phyloP scores from a whole-genome alignment of 1,140 invertebrate genomes.

The Eciton burchellii region DNA sequence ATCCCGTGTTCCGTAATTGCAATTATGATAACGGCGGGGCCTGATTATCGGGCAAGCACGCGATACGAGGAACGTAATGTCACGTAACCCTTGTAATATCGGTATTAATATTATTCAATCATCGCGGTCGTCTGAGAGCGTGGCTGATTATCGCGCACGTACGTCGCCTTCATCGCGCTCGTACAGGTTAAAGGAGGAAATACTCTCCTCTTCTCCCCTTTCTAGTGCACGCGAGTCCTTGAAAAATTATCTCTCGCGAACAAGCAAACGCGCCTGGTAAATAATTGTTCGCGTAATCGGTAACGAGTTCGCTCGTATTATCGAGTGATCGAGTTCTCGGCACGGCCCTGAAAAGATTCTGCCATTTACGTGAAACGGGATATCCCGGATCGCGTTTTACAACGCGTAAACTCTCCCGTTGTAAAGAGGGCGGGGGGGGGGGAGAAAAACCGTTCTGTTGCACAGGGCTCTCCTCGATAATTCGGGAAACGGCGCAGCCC shows the following conservation, averaged over 20 bases:
- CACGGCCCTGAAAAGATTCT: too few species aligned
- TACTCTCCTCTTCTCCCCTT: neutral
- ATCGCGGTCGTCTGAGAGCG: neutral
- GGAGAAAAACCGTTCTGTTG: neutral
- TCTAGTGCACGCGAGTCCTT: too few species aligned
- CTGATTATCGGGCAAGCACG: conserved; percentile 28
- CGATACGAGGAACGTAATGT: neutral
- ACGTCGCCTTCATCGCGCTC: neutral
- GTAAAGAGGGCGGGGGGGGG: too few species aligned
- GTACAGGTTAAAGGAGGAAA: neutral
- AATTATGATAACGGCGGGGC: conserved; percentile 52
- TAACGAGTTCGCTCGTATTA: too few species aligned
- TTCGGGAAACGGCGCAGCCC: neutral
- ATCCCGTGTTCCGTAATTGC: conserved; percentile 41
- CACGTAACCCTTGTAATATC: neutral
- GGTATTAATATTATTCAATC: conserved; percentile 30
- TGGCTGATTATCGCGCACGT: neutral
- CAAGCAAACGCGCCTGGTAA: too few species aligned
- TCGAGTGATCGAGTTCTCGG: too few species aligned
- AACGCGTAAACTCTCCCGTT: too few species aligned
- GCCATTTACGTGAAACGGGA: neutral
- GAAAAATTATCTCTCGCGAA: too few species aligned
- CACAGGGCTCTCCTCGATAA: conserved; percentile 16
- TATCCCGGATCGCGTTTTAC: neutral
- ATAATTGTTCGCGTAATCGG: too few species aligned